These are phyloP conservation scores for Gymnocheta viridis DNA, from an alignment of 2,888 invertebrate genomes.

Conservation along the genomic window DNA sequence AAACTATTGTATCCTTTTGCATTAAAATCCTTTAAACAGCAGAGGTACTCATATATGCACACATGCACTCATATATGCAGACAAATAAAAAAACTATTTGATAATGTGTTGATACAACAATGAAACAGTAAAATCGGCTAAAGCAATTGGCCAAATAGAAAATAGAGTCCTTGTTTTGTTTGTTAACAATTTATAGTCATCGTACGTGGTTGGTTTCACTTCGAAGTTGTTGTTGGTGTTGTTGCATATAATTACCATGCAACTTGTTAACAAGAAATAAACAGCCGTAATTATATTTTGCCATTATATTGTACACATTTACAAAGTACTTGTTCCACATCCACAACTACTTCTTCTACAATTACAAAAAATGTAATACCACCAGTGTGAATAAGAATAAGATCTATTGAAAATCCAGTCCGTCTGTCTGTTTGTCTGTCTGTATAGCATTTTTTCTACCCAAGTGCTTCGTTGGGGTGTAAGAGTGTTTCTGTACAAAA, in stretches of 20 bases:
- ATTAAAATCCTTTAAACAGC: conserved; percentile 9
- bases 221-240: conserved; percentile 53
- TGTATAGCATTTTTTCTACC: conserved; percentile 32
- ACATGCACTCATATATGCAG: background rate
- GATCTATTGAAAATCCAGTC: conserved; percentile 51
- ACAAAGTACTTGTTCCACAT: background rate
- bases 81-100: conserved; percentile 30
- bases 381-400: background rate
- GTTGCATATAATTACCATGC: conserved; percentile 70
- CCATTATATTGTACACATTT: conserved; percentile 24
- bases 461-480: background rate
- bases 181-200: conserved; percentile 42
- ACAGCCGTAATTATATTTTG: conserved; percentile 64
- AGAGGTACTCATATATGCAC: background rate
- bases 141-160: conserved; percentile 42
- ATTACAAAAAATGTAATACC: no score
- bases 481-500: conserved; percentile 2
- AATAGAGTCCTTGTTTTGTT: conserved; percentile 55
- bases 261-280: conserved; percentile 68
- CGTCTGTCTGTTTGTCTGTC: conserved; percentile 27
- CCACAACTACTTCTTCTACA: background rate
- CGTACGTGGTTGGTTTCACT: conserved; percentile 35
- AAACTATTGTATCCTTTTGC: conserved; percentile 64
- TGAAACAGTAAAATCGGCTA: conserved; percentile 9
- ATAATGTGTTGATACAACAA: conserved; percentile 28